phyloP scores from a whole-genome alignment of 2,797 vertebrate genomes.

The Spondyliosoma cantharus region DNA sequence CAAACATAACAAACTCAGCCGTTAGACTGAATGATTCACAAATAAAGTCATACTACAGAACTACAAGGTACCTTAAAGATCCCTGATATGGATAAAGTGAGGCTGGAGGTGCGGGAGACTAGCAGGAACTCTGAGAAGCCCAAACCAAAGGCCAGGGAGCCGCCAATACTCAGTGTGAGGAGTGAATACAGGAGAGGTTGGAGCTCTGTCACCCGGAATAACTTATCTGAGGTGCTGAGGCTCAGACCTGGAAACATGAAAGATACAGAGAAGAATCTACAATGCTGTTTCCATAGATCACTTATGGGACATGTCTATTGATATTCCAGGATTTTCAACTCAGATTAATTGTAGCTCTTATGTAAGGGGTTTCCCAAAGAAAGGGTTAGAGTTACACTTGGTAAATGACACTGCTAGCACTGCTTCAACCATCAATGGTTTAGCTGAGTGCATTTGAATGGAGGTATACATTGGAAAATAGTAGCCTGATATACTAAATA shows the following conservation, averaged over 20 bases:
- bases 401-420: not conserved
- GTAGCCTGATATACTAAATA: not conserved
- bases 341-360: not conserved
- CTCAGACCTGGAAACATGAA: constrained; percentile 83
- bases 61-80: constrained; percentile 91
- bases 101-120: constrained; percentile 94
- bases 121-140: constrained; percentile 97
- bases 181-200: constrained; percentile 84
- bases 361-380: not conserved
- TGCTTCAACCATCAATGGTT: not conserved
- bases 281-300: not conserved
- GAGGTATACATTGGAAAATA: not conserved
- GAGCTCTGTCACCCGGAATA: constrained; percentile 88
- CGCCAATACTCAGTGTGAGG: constrained; percentile 87
- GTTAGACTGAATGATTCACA: not conserved
- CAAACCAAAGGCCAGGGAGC: constrained; percentile 91
- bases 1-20: not conserved
- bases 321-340: not conserved
- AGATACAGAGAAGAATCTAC: constrained; percentile 24
- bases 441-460: not conserved
- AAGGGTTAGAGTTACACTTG: too few species aligned
- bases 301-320: not conserved
- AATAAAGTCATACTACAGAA: not conserved
- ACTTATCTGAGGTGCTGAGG: constrained; percentile 89
- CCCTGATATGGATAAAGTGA: constrained; percentile 94